Base-by-base conservation (phyloP, 2,888 invertebrate species). In the Craniophora ligustri region DNA sequence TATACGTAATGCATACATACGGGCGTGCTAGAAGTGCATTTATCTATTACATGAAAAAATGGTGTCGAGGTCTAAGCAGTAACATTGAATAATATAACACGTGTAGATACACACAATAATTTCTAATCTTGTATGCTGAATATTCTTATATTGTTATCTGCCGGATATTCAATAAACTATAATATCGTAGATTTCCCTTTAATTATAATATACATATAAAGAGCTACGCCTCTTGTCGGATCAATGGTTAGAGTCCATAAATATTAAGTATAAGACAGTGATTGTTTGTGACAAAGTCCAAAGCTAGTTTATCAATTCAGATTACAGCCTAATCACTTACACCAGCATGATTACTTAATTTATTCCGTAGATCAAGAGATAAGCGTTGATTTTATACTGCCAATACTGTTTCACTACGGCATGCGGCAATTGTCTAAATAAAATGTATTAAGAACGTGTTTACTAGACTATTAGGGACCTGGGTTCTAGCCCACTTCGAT, bases 331-430 rank as follows among this genome's bases (percentile, higher is more conserved):
- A 65, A 70, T 72, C 53, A 59, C 45, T 51, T 35, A 47, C 38
- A 65, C 45, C 50, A 16, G 19, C 26, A 18, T 56, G 42, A 71
- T 72, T 56, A 68, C 56, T 72, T 59, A 53, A 65, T 62, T 62
- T 58, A 62, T 62, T 56, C 41, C 40, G 19, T 35, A 56, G 65
- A 68, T 71, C 40, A 44, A 13, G 50, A 50, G 70, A 67, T 67
- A 61, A 58, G 45, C 38, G 35, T 34, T 51, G 40, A 72, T 62
- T 46, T 62, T 32, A 48, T 46, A 51, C 35, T 44, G 38, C 36
- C 34, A 50, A 53, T 54, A 48, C 38, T 30, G 32, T 31, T 5
- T 21, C 47, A 47, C 19, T 32, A 44, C 32, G 14, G 35, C 35
- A 44, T 49, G 41, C 32, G 14, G 35, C 35, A 44, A 49, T 60